Evolutionary conservation across 2,113 vertebrate genomes (phyloP).

Genomic region (Oreochromis spilurus): DNA sequence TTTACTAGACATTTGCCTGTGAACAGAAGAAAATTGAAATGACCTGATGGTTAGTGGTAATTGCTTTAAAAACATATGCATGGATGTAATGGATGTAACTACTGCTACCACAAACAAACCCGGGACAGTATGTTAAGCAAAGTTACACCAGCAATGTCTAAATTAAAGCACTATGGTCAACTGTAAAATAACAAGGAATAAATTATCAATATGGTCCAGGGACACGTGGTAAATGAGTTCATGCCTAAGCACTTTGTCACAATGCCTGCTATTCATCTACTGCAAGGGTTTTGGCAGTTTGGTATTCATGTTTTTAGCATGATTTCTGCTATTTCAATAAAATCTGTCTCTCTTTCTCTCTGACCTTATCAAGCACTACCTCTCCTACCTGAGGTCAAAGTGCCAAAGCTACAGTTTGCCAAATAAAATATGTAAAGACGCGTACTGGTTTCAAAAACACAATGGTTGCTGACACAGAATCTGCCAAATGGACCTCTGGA

Average conservation of each 20-base stretch:
- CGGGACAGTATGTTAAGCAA: neutral
- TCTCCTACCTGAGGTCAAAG: neutral
- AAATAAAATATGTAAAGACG: neutral
- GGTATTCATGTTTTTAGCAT: neutral
- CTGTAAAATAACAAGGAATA: neutral
- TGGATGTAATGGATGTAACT: neutral
- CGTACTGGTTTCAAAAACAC: fast-evolving
- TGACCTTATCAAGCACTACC: neutral
- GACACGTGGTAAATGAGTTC: too few relatives aligned
- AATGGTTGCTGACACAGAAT: neutral
- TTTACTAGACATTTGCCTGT: neutral
- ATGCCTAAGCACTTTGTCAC: too few relatives aligned
- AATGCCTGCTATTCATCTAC: too few relatives aligned
- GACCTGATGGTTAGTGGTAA: neutral
- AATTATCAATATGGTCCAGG: neutral
- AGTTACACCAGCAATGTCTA: neutral
- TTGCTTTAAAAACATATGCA: neutral
- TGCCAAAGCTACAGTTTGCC: neutral
- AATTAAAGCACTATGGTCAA: neutral
- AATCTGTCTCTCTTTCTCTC: neutral
- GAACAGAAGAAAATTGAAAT: neutral
- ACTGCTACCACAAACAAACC: neutral
- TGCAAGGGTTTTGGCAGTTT: neutral
- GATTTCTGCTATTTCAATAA: neutral
- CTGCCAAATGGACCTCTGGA: neutral